Conservation (phyloP, 2,888 invertebrate species). For the Caradrina clavipalpis region DNA sequence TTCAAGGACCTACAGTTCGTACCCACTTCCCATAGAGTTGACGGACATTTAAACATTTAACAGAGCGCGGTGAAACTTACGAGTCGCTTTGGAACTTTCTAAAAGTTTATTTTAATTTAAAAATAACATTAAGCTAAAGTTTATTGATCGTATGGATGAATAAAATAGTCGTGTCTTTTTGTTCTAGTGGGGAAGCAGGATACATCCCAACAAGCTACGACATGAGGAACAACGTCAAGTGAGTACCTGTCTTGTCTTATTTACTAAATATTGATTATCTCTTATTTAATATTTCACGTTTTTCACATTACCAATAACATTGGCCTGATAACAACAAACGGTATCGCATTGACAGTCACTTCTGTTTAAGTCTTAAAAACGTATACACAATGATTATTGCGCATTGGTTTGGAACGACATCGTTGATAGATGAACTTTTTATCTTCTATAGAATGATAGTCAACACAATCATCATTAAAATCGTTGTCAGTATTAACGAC, state of each 20-base stretch:
- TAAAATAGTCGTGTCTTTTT: conserved; percentile 54
- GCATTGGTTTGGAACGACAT: conserved; percentile 39
- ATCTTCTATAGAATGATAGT: conserved; percentile 35
- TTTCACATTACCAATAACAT: not conserved
- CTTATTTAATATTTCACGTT: not conserved
- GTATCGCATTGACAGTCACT: conserved; percentile 7
- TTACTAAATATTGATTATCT: not conserved
- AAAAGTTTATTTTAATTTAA: conserved; percentile 4
- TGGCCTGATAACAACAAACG: not conserved
- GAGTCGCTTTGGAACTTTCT: conserved; percentile 23
- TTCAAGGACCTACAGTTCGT: conserved; percentile 68
- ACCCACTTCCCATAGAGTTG: conserved; percentile 25
- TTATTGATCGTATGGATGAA: not conserved
- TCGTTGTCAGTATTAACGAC: conserved; percentile 45
- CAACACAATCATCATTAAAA: conserved; percentile 56
- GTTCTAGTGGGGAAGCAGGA: conserved; percentile 86
- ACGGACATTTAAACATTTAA: conserved; percentile 8
- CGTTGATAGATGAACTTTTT: conserved; percentile 47
- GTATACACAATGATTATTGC: conserved; percentile 40
- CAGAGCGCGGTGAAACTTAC: conserved; percentile 11
- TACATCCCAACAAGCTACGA: conserved; percentile 84
- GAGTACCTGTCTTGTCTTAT: conserved; percentile 71
- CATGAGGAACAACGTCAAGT: conserved; percentile 87
- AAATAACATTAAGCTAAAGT: not conserved
- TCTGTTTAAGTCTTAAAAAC: conserved; percentile 31